Evolutionary conservation across 2,113 vertebrate genomes (phyloP), one percentile per base, ranked within the genome.

Genomic region (Piprites chloris): DNA sequence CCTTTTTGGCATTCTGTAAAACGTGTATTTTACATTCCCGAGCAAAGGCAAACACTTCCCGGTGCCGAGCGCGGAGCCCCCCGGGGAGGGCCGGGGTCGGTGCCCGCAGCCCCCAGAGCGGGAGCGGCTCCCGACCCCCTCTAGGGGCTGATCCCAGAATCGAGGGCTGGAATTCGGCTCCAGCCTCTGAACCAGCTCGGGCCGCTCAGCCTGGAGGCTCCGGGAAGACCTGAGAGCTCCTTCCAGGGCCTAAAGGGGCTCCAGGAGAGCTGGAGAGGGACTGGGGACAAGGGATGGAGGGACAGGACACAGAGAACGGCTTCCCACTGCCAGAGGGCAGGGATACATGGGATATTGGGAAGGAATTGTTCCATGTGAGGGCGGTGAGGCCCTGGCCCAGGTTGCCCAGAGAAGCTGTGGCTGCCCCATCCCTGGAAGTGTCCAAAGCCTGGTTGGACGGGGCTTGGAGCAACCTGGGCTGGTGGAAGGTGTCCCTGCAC

Each of bases 1-100:
- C 89, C 82, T 97, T 96, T 90, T 67, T 78, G 96, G 75, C 93
- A 65, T 94, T 91, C 85, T 53, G 68, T 39, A 37, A 95, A 95
- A 91, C n/a, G 59, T 76, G 71, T 32, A 20, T 56, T 96, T 94
- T 63, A n/a, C 47, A 7, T 49, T 66, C 9, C 35, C 24, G 86
- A 49, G 90, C 58, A 15, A 15, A 67, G 50, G 55, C 71, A 28
- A 9, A 27, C 52, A 22, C 55, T 52, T 15, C 65, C 69, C 39
- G 4, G 32, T 23, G 66, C 63, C 28, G n/a, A 46, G 33, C 7
- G 21, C 39, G 15, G 62, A 26, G 15, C 8, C 11, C 50, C 19
- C 12, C 65, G 12, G 63, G 63, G 42, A 12, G 30, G 22, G 32
- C 32, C 16, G 12, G 46, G 68, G 37, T 17, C 28, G 28, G 37